Base-by-base conservation (phyloP, 1,140 invertebrate species). In the Cydia splendana region DNA sequence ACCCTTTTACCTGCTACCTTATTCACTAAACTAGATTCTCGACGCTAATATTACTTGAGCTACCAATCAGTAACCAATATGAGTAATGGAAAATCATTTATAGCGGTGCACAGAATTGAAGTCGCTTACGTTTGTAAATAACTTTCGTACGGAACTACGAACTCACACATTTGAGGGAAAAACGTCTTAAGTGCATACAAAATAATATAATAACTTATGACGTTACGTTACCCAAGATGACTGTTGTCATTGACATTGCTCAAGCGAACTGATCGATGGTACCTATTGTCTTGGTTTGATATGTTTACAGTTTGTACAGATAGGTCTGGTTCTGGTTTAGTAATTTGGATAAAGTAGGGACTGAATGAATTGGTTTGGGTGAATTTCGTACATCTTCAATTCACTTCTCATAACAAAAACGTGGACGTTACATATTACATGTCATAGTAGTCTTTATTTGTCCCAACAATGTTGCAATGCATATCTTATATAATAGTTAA, bases 1-100 rank as follows among this genome's bases (percentile, higher is more conserved):
- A 77, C 75, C 79, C 78, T 81, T 83, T 78, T 75, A 81, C 38
- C 30, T 62, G n/a, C 20, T 62, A n/a, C 57, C 20, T 62, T 4
- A 42, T 71, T 71, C 67, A 45, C 7, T 62, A 24, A 24, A 24
- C 57, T 4, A 13, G 9, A 4, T 62, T 9, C 53, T 20, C 18
- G n/a, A 10, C 20, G 9, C 57, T 24, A 24, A 2, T 24, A 24
- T 62, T 12, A 10, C 9, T 24, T 62, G 57, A 62, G 2, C 57
- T 62, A 7, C 9, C 7, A 62, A 62, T 7, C 57, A 6, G 0
- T 62, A 62, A 24, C 9, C 24, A 62, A 20, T 62, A 62, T 24
- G 20, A n/a, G 18, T 62, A 10, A 62, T 24, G 6, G 9, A 4
- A 20, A n/a, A 3, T 62, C 20, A 20, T 24, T 24, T 24, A 24